phyloP scores from a whole-genome alignment of 1,140 invertebrate species.

The Atta colombica region DNA sequence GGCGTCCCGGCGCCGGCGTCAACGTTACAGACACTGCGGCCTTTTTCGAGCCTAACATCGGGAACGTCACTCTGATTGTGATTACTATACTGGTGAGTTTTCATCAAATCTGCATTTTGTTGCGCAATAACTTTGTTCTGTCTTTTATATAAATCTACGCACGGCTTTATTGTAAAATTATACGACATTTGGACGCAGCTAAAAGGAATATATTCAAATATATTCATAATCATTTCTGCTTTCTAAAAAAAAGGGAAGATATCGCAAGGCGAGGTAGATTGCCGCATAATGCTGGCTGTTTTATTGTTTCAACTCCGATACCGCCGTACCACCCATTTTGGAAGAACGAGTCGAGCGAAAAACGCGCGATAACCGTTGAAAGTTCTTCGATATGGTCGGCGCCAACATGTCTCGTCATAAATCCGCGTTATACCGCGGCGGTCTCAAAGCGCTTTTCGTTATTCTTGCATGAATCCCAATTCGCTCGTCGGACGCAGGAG shows the following conservation, averaged over 20 bases:
- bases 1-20: constrained; percentile 87
- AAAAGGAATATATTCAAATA: neutral
- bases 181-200: constrained; percentile 16
- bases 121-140: neutral
- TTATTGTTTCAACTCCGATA: constrained; percentile 8
- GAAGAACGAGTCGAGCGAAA: neutral
- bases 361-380: constrained; percentile 1
- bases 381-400: constrained; percentile 47
- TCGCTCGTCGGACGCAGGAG: constrained; percentile 87
- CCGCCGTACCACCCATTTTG: constrained; percentile 39
- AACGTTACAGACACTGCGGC: constrained; percentile 88
- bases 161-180: constrained; percentile 2
- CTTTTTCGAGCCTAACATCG: constrained; percentile 88
- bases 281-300: constrained; percentile 5
- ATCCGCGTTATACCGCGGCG: constrained; percentile 32
- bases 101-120: neutral
- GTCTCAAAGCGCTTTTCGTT: constrained; percentile 67
- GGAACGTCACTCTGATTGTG: constrained; percentile 90
- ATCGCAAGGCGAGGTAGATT: neutral
- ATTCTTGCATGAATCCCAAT: constrained; percentile 69
- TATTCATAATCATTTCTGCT: constrained; percentile 16
- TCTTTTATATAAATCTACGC: neutral
- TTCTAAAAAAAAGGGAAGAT: neutral
- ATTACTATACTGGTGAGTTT: constrained; percentile 90
- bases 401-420: constrained; percentile 60